A percentile compares a stretch with the other conserved stretches of the same genome.
These are phyloP conservation scores for Jacana jacana DNA, from an alignment of 2,113 vertebrate genomes.

Conservation along the genomic window DNA sequence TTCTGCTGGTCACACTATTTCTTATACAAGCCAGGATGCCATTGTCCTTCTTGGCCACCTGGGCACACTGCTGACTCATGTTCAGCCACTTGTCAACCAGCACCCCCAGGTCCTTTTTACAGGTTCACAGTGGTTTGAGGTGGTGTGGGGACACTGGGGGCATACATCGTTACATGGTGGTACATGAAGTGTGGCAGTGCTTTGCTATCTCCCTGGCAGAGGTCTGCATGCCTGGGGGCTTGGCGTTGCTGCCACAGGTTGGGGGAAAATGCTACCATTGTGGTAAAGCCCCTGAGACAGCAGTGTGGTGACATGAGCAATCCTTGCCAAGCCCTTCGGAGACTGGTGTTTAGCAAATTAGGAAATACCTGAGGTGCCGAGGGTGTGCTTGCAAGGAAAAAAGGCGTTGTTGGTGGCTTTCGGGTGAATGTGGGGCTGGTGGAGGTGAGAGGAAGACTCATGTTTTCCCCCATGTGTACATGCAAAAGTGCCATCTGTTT, in stretches of 20 bases:
- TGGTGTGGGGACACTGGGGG: neutral
- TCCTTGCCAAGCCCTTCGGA: neutral
- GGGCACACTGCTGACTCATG: too few relatives aligned
- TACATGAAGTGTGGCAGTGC: neutral
- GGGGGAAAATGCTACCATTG: neutral
- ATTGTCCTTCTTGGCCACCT: too few relatives aligned
- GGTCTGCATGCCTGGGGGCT: fast-evolving
- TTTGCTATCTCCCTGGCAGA: neutral
- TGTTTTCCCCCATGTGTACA: neutral
- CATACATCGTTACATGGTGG: fast-evolving
- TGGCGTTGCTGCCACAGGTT: fast-evolving
- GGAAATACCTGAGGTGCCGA: neutral
- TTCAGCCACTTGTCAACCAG: too few relatives aligned
- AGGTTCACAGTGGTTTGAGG: neutral
- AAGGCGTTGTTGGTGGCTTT: too few relatives aligned
- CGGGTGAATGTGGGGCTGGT: neutral
- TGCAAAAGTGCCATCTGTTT: neutral
- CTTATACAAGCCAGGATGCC: too few relatives aligned
- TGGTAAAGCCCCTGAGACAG: neutral
- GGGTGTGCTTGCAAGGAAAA: neutral
- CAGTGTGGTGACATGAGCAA: neutral
- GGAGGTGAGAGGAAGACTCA: neutral
- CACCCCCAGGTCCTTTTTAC: too few relatives aligned
- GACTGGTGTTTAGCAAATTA: neutral
- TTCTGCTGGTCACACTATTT: too few relatives aligned